These are phyloP conservation scores for Triplophysa yarkandensis DNA, from an alignment of 2,797 vertebrate genomes.

Conservation along the genomic window DNA sequence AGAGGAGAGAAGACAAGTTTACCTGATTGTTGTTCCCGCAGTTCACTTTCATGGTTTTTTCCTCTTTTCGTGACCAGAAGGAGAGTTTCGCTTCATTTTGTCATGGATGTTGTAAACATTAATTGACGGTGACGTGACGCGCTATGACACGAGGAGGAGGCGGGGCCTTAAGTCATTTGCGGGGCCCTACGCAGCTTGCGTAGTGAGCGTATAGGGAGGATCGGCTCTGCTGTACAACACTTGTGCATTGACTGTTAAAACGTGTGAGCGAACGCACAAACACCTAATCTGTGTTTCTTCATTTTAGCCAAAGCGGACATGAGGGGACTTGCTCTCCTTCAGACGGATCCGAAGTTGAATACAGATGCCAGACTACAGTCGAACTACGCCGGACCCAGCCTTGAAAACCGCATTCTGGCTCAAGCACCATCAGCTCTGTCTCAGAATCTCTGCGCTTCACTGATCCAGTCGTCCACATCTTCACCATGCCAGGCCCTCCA, in stretches of 20 bases:
- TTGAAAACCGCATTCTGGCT: conserved; percentile 74
- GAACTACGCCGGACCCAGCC: conserved; percentile 55
- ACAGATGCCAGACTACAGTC: conserved; percentile 52
- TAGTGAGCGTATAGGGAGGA: too few relatives aligned
- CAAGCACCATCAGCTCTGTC: conserved; percentile 49
- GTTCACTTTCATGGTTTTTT: too few relatives aligned
- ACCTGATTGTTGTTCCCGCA: too few relatives aligned
- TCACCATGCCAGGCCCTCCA: conserved; percentile 64
- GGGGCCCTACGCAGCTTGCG: too few relatives aligned
- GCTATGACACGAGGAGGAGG: too few relatives aligned
- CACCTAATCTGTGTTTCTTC: not conserved
- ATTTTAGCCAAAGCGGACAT: conserved; percentile 55
- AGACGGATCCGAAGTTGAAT: conserved; percentile 33
- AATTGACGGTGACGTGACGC: too few relatives aligned
- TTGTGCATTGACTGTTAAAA: not conserved
- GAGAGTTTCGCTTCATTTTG: too few relatives aligned
- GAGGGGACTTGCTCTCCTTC: conserved; percentile 62
- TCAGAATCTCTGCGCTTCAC: not conserved
- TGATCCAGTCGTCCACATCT: conserved; percentile 39
- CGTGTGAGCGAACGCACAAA: not conserved
- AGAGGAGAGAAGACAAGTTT: too few relatives aligned
- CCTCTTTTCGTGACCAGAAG: too few relatives aligned
- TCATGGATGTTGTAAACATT: too few relatives aligned
- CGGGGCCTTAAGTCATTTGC: too few relatives aligned
- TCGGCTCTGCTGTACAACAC: too few relatives aligned